Conservation (phyloP, 1,140 invertebrate genomes). For the Daktulosphaira vitifoliae region DNA sequence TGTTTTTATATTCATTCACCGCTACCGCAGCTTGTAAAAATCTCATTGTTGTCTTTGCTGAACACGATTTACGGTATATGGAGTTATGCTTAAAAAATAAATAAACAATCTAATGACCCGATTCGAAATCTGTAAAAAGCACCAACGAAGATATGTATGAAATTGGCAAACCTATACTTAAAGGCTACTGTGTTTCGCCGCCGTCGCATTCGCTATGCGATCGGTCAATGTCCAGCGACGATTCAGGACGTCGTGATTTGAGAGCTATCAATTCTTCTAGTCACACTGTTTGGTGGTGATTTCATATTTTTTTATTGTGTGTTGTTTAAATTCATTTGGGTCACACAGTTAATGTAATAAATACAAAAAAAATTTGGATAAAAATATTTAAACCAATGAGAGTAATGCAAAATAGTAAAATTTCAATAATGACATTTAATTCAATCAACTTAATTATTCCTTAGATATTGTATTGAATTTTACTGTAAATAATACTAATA, state of each 20-base stretch:
- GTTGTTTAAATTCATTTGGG: too few species aligned
- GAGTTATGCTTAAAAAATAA: neutral
- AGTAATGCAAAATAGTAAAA: too few species aligned
- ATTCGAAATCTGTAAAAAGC: neutral
- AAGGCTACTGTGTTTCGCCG: conserved; percentile 2
- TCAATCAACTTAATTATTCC: too few species aligned
- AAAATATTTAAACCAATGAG: too few species aligned
- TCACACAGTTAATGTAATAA: too few species aligned
- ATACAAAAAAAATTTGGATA: too few species aligned
- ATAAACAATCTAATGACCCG: neutral
- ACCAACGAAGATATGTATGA: neutral
- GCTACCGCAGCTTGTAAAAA: neutral
- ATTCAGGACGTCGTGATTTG: neutral
- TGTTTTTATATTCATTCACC: neutral
- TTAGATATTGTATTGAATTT: too few species aligned
- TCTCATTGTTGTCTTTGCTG: neutral
- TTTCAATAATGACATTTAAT: too few species aligned
- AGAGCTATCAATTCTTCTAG: too few species aligned
- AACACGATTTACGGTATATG: conserved; percentile 8
- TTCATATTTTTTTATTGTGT: too few species aligned
- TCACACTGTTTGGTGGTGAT: too few species aligned
- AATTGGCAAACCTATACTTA: neutral
- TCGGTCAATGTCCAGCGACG: conserved; percentile 5
- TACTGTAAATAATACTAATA: too few species aligned
- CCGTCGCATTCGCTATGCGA: neutral